These are phyloP conservation scores for Diprion similis DNA, from an alignment of 1,140 invertebrate genomes.

Conservation along the genomic window DNA sequence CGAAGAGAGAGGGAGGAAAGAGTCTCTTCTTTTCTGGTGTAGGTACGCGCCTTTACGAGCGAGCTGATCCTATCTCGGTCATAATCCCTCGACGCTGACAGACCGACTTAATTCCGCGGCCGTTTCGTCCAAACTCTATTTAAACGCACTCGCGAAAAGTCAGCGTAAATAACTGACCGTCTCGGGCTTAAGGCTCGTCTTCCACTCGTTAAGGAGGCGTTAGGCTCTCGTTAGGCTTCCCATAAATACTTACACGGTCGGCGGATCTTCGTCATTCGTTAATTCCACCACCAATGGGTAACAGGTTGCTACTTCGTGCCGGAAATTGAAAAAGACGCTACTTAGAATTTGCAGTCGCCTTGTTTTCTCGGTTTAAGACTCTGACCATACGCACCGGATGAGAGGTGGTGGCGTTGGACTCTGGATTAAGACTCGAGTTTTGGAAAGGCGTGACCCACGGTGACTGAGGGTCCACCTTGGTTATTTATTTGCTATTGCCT, in stretches of 20 bases:
- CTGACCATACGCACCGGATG: no score
- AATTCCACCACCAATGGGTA: not conserved
- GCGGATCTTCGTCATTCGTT: not conserved
- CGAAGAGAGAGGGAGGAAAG: not conserved
- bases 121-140: constrained; percentile 25
- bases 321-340: not conserved
- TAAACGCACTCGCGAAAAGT: constrained; percentile 22
- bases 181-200: constrained; percentile 13
- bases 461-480: not conserved
- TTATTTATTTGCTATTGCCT: not conserved
- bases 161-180: constrained; percentile 21
- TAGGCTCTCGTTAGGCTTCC: constrained; percentile 12
- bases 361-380: no score
- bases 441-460: not conserved
- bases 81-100: constrained; percentile 20
- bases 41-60: not conserved
- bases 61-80: not conserved
- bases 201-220: constrained; percentile 24
- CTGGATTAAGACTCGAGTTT: not conserved
- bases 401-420: not conserved
- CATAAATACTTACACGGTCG: not conserved
- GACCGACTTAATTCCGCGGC: constrained; percentile 24
- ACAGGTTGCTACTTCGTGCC: not conserved
- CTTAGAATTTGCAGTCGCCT: no score
- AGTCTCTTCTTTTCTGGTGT: not conserved